phyloP scores from a whole-genome alignment of 2,797 vertebrate genomes.

The Phalanger gymnotis region DNA sequence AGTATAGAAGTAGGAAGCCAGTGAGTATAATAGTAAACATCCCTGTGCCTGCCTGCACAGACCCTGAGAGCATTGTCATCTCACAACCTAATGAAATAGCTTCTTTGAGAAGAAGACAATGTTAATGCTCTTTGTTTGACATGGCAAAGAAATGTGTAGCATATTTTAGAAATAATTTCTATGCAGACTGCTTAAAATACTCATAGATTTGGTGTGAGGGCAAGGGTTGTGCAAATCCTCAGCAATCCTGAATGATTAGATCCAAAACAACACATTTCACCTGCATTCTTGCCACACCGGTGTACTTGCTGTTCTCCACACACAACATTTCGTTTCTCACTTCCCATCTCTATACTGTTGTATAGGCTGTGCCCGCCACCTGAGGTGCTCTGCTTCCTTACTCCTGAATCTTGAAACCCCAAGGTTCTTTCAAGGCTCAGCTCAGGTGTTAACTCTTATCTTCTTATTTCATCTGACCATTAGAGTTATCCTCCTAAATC shows the following conservation, averaged over 20 bases:
- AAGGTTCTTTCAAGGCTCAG: not conserved
- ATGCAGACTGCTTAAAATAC: conserved; percentile 19
- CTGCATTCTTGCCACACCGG: not conserved
- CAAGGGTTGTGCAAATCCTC: not conserved
- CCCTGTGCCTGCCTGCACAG: not conserved
- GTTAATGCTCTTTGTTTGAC: not conserved
- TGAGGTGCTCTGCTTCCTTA: not conserved
- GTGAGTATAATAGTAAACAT: not conserved
- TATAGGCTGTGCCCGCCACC: not conserved
- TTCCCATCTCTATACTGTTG: not conserved
- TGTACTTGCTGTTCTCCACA: not conserved
- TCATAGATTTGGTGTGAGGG: not conserved
- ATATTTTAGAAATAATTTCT: conserved; percentile 5
- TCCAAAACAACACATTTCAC: not conserved
- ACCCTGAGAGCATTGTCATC: not conserved
- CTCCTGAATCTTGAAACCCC: not conserved
- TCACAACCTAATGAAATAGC: not conserved
- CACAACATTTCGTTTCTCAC: not conserved
- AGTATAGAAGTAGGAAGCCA: not conserved
- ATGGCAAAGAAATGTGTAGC: not conserved
- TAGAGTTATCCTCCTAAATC: not conserved
- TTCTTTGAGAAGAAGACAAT: not conserved
- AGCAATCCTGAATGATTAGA: not conserved
- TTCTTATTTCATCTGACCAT: not conserved
- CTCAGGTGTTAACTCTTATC: not conserved